Evolutionary conservation across 2,888 invertebrate genomes (phyloP).

Genomic region (Epirrita christyi): DNA sequence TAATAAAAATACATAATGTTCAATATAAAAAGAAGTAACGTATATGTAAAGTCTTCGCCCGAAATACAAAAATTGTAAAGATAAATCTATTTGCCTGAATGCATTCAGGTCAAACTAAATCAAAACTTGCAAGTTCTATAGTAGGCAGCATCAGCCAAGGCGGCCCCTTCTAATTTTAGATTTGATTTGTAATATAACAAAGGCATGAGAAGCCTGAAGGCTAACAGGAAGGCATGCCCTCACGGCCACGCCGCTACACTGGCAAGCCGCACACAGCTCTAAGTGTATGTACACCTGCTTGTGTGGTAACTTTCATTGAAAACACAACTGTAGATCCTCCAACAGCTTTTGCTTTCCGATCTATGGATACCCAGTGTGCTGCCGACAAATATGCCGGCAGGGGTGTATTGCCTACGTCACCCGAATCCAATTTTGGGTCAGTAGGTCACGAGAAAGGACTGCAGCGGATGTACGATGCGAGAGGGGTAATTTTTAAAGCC

Average conservation of each 20-base stretch:
- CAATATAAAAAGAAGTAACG: no score
- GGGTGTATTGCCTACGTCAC: conserved; percentile 79
- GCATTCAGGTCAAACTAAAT: conserved; percentile 22
- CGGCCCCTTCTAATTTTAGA: conserved; percentile 36
- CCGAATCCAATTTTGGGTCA: conserved; percentile 74
- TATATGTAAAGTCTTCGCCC: no score
- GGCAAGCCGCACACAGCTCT: conserved; percentile 37
- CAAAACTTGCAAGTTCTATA: conserved; percentile 24
- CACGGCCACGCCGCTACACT: conserved; percentile 45
- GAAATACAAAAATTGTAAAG: no score
- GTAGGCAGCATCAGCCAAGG: conserved; percentile 19
- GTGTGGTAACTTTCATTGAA: conserved; percentile 74
- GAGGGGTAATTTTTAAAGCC: conserved; percentile 69
- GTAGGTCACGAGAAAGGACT: conserved; percentile 78
- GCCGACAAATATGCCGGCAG: conserved; percentile 44
- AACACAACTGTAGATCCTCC: conserved; percentile 52
- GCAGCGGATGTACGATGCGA: conserved; percentile 63
- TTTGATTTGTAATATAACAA: conserved; percentile 35
- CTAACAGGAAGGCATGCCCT: conserved; percentile 44
- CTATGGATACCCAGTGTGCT: conserved; percentile 27
- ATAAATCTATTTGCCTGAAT: conserved; percentile 7
- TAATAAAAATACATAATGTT: neutral
- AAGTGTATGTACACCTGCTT: conserved; percentile 45
- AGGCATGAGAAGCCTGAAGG: conserved; percentile 35
- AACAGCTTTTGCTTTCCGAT: conserved; percentile 52